Percentiles rank a stretch among this genome's conserved stretches.
Conservation (phyloP, 2,797 vertebrate species). For the Austrolebias charrua region DNA sequence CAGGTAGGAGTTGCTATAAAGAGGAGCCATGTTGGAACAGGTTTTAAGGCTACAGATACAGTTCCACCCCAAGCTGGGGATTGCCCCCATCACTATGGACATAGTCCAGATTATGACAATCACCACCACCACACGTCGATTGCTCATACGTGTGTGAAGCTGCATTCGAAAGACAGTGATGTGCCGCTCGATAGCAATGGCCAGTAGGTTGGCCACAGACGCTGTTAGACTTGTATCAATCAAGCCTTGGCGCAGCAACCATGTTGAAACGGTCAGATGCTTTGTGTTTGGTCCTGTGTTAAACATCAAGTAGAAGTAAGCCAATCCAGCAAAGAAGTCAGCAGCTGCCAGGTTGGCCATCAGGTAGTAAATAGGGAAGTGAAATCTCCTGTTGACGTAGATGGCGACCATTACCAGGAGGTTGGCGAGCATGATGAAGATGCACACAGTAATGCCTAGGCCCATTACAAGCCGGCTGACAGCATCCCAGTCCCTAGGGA, state of each 20-base stretch:
- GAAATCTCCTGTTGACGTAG: constrained; percentile 98
- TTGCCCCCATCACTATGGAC: constrained; percentile 97
- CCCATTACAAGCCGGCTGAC: constrained; percentile 98
- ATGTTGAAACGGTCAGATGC: constrained; percentile 93
- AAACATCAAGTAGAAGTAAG: constrained; percentile 99
- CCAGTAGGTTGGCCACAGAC: constrained; percentile 94
- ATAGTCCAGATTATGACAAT: constrained; percentile 99
- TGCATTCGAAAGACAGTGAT: constrained; percentile 99
- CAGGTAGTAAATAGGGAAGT: constrained; percentile 99
- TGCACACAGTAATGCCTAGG: constrained; percentile 96
- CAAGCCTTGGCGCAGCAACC: constrained; percentile 96
- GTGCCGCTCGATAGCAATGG: constrained; percentile 97
- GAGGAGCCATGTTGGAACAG: constrained; percentile 98
- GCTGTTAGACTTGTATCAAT: constrained; percentile 98
- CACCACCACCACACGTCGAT: constrained; percentile 94
- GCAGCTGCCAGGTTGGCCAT: constrained; percentile 99
- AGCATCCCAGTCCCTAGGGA: constrained; percentile 93
- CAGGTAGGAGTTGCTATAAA: constrained; percentile 98
- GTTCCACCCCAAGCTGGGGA: constrained; percentile 98
- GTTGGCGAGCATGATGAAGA: constrained; percentile 99
- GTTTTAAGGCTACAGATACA: constrained; percentile 91
- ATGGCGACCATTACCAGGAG: constrained; percentile 98
- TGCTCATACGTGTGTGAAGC: constrained; percentile 98
- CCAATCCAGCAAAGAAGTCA: constrained; percentile 97
- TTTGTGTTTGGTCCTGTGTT: constrained; percentile 98